Base-by-base conservation (phyloP, 2,888 invertebrate genomes). In the Chironomus riparius region DNA sequence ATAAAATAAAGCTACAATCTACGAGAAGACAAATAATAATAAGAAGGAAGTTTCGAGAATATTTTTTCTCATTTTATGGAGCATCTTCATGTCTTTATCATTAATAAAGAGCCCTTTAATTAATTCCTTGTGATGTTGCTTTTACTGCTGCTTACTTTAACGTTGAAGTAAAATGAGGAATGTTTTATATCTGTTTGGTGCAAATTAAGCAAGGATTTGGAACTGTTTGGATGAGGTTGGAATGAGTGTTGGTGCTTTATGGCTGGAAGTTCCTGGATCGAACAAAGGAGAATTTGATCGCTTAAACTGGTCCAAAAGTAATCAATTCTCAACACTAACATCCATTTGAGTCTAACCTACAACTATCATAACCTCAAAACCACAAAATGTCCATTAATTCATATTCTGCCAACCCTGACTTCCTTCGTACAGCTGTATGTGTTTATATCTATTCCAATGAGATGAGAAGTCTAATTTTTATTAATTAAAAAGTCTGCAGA, bases 401-500 rank as follows among this genome's bases (percentile, higher is more conserved):
- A n/a, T n/a, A n/a, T n/a, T n/a, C n/a, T n/a, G n/a, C 10, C 38
- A 38, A 7, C 38, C 38, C 38, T 22, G n/a, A 21, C 65, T 65
- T 15, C 1, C 18, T 18, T 18, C 22, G 1, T 62, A 21, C n/a
- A 56, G 15, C 15, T 56, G 56, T 56, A 15, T 50, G 13, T 7
- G 18, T 62, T 15, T 62, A 12, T 62, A 38, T 38, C 38, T 38
- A 18, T 65, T 65, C 22, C 65, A 21, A 22, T 28, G 68, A 68
- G 38, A 56, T 56, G 28, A 68, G 68, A 70, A 70, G 70, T 70
- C 70, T 70, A 70, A 70, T 70, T 70, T 70, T 70, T 70, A 70
- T 70, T 70, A 70, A 70, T 70, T 70, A 70, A 70, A 70, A 70
- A 70, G 70, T 70, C 70, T 70, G 70, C 28, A 70, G 56, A 56